Conservation (phyloP, 1,140 invertebrate species). For the Samia ricini region DNA sequence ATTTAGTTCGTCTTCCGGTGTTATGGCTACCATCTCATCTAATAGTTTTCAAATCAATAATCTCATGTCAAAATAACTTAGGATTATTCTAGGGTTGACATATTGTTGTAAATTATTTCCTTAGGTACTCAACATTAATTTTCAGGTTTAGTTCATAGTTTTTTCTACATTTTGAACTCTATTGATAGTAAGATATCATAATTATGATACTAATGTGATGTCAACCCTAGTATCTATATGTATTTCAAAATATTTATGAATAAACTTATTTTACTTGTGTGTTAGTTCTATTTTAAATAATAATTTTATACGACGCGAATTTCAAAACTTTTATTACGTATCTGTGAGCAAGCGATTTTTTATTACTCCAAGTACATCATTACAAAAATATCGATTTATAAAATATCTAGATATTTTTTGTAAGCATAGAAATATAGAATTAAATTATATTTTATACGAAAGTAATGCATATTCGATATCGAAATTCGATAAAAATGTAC, state of each 20-base stretch:
- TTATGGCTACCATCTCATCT: slow-evolving; percentile 18
- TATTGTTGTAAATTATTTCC: background rate
- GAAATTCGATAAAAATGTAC: background rate
- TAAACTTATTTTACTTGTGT: too few relatives aligned
- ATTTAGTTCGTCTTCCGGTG: slow-evolving; percentile 8
- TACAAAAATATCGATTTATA: background rate
- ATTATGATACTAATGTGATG: too few relatives aligned
- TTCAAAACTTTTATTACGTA: too few relatives aligned
- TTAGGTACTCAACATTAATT: too few relatives aligned
- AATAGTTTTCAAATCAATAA: slow-evolving; percentile 50
- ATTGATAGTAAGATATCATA: too few relatives aligned
- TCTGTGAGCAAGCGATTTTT: too few relatives aligned
- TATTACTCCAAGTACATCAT: background rate
- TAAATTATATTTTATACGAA: background rate
- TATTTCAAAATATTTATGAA: too few relatives aligned
- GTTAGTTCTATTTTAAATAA: too few relatives aligned
- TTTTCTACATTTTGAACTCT: background rate
- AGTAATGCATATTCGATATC: background rate
- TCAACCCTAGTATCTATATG: too few relatives aligned
- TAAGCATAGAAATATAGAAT: background rate
- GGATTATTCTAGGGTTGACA: slow-evolving; percentile 25
- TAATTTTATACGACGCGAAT: too few relatives aligned
- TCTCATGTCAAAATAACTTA: slow-evolving; percentile 32
- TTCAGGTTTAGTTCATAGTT: too few relatives aligned
- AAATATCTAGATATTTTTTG: background rate